phyloP scores from a whole-genome alignment of 2,888 invertebrate genomes.

The Eupsilia transversa region DNA sequence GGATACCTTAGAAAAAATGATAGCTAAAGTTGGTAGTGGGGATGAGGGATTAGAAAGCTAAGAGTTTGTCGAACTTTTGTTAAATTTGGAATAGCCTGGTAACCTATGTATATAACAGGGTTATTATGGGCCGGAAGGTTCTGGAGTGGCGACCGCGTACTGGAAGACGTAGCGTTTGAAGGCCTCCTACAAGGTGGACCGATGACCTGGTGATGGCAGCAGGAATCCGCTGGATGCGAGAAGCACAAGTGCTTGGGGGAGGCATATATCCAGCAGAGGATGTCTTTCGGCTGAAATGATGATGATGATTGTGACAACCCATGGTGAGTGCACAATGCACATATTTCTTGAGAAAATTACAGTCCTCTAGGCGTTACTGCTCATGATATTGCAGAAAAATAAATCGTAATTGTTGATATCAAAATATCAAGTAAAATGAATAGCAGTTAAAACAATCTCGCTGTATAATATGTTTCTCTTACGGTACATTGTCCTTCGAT shows the following conservation, averaged over 20 bases:
- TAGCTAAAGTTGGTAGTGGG: not conserved
- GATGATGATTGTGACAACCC: too few relatives aligned
- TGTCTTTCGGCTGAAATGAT: too few relatives aligned
- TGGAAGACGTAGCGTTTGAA: too few relatives aligned
- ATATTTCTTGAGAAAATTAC: not conserved
- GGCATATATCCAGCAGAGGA: too few relatives aligned
- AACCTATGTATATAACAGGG: not conserved
- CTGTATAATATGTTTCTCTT: conserved; percentile 80
- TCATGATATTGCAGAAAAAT: not conserved
- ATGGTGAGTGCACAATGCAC: not conserved
- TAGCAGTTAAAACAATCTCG: conserved; percentile 61
- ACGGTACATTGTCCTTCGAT: conserved; percentile 88
- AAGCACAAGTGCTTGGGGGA: too few relatives aligned
- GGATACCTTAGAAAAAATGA: not conserved
- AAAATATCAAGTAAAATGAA: conserved; percentile 31
- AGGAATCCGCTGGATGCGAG: too few relatives aligned
- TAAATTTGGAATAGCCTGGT: not conserved
- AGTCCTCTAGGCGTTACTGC: not conserved
- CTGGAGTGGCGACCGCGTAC: too few relatives aligned
- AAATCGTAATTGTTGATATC: not conserved
- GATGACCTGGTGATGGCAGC: too few relatives aligned
- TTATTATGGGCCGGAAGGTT: too few relatives aligned
- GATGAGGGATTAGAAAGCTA: not conserved
- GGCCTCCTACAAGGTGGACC: too few relatives aligned
- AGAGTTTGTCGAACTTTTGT: not conserved